Percentiles rank a stretch among this genome's conserved stretches.
Conservation (phyloP, 2,113 vertebrate genomes). For the Atherinomorus stipes region DNA sequence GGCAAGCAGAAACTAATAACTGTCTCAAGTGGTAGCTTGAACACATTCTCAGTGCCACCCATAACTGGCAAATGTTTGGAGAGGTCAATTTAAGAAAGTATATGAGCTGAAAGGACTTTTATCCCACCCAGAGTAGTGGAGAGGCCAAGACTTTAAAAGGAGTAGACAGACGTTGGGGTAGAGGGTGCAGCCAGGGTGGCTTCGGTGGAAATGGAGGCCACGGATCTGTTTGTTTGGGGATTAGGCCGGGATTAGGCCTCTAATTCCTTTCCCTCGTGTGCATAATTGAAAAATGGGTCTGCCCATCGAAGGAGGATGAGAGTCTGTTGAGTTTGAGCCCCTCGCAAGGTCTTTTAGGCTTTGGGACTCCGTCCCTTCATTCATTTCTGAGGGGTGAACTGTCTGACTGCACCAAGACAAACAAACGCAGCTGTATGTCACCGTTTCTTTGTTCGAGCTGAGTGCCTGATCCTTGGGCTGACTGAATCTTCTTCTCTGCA, state of each 20-base stretch:
- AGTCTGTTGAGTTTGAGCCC: constrained; percentile 36
- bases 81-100: constrained; percentile 59
- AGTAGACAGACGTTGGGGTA: constrained; percentile 29
- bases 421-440: constrained; percentile 18
- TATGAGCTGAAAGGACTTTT: constrained; percentile 45
- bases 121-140: constrained; percentile 47
- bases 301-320: constrained; percentile 55
- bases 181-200: constrained; percentile 35
- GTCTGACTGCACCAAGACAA: constrained; percentile 28
- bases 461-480: constrained; percentile 26
- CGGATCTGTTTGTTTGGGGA: constrained; percentile 81
- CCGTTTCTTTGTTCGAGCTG: constrained; percentile 23
- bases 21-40: constrained; percentile 25
- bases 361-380: constrained; percentile 16
- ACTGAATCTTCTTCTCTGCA: constrained; percentile 5
- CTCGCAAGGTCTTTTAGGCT: constrained; percentile 13
- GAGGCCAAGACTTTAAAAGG: constrained; percentile 44
- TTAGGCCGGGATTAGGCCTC: constrained; percentile 73
- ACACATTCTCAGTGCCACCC: constrained; percentile 40
- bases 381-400: constrained; percentile 35
- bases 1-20: background rate
- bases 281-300: constrained; percentile 80
- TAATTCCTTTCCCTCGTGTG: constrained; percentile 76
- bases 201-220: constrained; percentile 67
- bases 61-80: constrained; percentile 36